Percentiles rank a stretch among this genome's conserved stretches.
Evolutionary conservation across 2,888 invertebrate genomes (phyloP).

Genomic region (Chrysolina oricalcia): DNA sequence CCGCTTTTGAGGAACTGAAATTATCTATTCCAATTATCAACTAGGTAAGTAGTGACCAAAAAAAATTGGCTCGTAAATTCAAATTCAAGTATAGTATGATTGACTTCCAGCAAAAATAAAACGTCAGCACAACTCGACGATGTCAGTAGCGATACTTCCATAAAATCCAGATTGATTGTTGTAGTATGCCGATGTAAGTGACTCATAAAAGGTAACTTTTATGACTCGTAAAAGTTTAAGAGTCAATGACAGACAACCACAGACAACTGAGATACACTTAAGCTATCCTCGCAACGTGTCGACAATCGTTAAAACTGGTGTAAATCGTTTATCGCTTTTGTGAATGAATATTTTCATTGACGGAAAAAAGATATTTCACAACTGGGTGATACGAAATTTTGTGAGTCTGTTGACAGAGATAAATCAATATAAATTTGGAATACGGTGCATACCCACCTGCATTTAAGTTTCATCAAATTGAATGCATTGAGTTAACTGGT

Average conservation of each 20-base stretch:
- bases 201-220: slow-evolving; percentile 73
- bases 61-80: not conserved
- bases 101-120: slow-evolving; percentile 12
- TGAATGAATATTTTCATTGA: slow-evolving; percentile 34
- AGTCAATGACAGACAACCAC: slow-evolving; percentile 70
- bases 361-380: not conserved
- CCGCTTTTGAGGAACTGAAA: not conserved
- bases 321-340: slow-evolving; percentile 37
- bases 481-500: too few species aligned
- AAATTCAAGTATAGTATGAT: not conserved
- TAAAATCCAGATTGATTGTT: slow-evolving; percentile 64
- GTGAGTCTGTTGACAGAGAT: too few species aligned
- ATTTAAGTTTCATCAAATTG: too few species aligned
- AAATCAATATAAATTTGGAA: too few species aligned
- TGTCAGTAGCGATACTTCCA: slow-evolving; percentile 33
- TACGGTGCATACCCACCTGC: too few species aligned
- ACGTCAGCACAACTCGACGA: slow-evolving; percentile 5
- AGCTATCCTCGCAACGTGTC: slow-evolving; percentile 60
- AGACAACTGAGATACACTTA: slow-evolving; percentile 65
- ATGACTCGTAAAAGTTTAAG: slow-evolving; percentile 72
- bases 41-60: not conserved
- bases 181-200: slow-evolving; percentile 66
- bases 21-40: not conserved
- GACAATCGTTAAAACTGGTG: slow-evolving; percentile 44
- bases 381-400: not conserved